Percentiles rank a stretch among this genome's conserved stretches.
These are phyloP conservation scores for Cotesia chilonis DNA, from an alignment of 1,140 invertebrate species.

Conservation along the genomic window DNA sequence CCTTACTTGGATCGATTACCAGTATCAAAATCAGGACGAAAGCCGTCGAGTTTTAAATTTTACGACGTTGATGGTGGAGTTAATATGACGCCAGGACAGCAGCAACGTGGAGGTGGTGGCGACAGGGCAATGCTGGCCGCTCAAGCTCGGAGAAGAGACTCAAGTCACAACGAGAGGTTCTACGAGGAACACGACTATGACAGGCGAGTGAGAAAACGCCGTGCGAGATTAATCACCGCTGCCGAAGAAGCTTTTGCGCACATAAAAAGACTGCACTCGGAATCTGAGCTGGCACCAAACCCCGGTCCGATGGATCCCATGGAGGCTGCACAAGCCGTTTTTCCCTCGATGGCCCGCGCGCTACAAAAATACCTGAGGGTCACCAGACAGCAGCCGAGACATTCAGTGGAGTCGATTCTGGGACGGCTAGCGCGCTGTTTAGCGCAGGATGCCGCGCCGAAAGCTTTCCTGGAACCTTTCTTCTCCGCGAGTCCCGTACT, in stretches of 20 bases:
- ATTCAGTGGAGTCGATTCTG: conserved; percentile 91
- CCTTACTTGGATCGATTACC: conserved; percentile 92
- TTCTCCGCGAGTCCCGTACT: conserved; percentile 80
- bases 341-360: conserved; percentile 93
- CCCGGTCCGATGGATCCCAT: conserved; percentile 84
- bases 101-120: conserved; percentile 70
- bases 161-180: conserved; percentile 94
- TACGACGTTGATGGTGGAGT: conserved; percentile 93
- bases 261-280: conserved; percentile 83
- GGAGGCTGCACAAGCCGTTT: conserved; percentile 96
- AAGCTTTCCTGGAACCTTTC: conserved; percentile 92
- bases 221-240: conserved; percentile 87
- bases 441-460: conserved; percentile 90
- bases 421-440: conserved; percentile 89
- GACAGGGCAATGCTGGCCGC: conserved; percentile 75
- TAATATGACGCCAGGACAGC: conserved; percentile 70
- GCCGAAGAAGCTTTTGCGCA: conserved; percentile 98
- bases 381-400: conserved; percentile 93
- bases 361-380: conserved; percentile 96
- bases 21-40: conserved; percentile 81
- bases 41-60: conserved; percentile 90
- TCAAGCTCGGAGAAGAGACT: conserved; percentile 80
- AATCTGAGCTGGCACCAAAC: conserved; percentile 65
- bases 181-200: conserved; percentile 98
- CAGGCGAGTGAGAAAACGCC: conserved; percentile 87